Conservation (phyloP, 2,888 invertebrate species). For the Papilio protenor region DNA sequence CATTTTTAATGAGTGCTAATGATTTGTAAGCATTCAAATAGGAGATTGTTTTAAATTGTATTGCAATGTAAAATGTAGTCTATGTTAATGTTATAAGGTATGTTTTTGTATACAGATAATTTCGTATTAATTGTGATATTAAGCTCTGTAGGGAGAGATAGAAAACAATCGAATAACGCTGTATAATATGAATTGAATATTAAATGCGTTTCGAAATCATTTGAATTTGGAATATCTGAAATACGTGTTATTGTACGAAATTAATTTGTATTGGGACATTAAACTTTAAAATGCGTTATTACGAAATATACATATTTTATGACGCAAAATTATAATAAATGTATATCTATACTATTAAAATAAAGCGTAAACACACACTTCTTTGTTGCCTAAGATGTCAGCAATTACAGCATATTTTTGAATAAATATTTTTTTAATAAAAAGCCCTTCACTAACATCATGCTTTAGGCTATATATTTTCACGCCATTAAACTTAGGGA, state of each 20-base stretch:
- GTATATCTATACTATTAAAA: too few species aligned
- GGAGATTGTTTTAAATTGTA: background rate
- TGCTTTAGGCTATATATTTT: too few species aligned
- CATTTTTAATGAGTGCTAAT: background rate
- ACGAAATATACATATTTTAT: background rate
- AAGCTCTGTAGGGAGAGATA: conserved; percentile 22
- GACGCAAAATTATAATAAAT: too few species aligned
- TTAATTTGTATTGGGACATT: conserved; percentile 31
- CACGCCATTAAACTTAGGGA: too few species aligned
- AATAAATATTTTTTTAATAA: too few species aligned
- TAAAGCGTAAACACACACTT: too few species aligned
- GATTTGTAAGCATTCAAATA: background rate
- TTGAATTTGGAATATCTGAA: conserved; percentile 15
- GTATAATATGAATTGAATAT: conserved; percentile 36
- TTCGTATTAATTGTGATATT: conserved; percentile 20
- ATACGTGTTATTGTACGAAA: background rate
- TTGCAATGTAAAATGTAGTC: background rate
- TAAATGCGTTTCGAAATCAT: conserved; percentile 27
- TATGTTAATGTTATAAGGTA: background rate
- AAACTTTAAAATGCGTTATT: conserved; percentile 15
- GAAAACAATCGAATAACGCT: conserved; percentile 40
- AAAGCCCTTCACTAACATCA: too few species aligned
- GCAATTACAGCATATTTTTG: too few species aligned
- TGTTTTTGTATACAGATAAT: background rate
- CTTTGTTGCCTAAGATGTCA: too few species aligned